A percentile compares a stretch with the other conserved stretches of the same genome.
phyloP scores from a whole-genome alignment of 2,888 invertebrate genomes.

The Ceramica pisi region DNA sequence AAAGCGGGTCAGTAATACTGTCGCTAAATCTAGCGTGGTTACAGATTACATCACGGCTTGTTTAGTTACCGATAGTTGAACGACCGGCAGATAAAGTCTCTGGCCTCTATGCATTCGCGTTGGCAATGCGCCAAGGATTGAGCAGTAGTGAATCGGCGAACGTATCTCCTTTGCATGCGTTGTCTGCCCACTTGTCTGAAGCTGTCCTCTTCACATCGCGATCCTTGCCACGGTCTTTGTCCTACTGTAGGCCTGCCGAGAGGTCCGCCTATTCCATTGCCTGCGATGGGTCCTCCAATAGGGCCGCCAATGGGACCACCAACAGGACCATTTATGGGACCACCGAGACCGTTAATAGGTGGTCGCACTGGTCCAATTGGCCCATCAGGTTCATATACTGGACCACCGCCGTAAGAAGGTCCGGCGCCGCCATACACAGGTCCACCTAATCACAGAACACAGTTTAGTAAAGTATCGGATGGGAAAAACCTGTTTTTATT shows the following conservation, averaged over 20 bases:
- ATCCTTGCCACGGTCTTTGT: constrained; percentile 86
- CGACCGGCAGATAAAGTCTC: constrained; percentile 96
- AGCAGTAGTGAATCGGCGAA: constrained; percentile 93
- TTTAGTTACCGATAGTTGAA: constrained; percentile 94
- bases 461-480: not conserved
- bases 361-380: constrained; percentile 62
- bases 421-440: constrained; percentile 58
- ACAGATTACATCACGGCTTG: constrained; percentile 51
- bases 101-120: constrained; percentile 95
- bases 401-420: constrained; percentile 52
- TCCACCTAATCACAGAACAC: constrained; percentile 53
- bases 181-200: constrained; percentile 96
- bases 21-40: constrained; percentile 42
- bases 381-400: constrained; percentile 54
- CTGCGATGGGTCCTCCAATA: constrained; percentile 75
- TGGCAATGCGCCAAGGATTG: constrained; percentile 95
- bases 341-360: constrained; percentile 51
- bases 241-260: constrained; percentile 81
- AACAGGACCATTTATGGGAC: constrained; percentile 73
- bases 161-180: constrained; percentile 94
- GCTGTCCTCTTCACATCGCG: constrained; percentile 95
- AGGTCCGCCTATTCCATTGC: constrained; percentile 78
- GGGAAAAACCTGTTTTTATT: not conserved
- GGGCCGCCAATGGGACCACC: constrained; percentile 80
- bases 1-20: constrained; percentile 50